Conservation (phyloP, 2,888 invertebrate genomes). For the Dorcus parallelipipedus region DNA sequence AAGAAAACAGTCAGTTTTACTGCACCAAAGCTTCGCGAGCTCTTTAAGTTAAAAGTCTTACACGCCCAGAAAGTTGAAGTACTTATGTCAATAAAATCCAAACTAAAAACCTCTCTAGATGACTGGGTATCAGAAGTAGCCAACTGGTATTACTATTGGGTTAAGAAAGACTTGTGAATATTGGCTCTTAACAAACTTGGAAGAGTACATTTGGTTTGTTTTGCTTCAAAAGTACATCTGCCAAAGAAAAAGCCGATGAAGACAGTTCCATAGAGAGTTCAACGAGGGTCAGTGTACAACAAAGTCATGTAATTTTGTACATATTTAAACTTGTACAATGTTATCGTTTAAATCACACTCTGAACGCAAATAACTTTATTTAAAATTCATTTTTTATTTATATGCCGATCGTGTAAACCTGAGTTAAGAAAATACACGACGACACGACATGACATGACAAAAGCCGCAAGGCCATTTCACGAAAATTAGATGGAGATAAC, state of each 20-base stretch:
- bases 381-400: too few relatives aligned
- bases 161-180: conserved; percentile 80
- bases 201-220: conserved; percentile 77
- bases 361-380: too few relatives aligned
- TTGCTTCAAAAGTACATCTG: conserved; percentile 91
- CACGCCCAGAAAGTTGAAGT: conserved; percentile 76
- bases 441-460: too few relatives aligned
- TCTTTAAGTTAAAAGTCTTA: conserved; percentile 89
- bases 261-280: neutral
- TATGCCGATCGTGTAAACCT: too few relatives aligned
- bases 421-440: too few relatives aligned
- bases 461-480: too few relatives aligned
- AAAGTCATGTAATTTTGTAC: too few relatives aligned
- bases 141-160: conserved; percentile 91
- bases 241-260: conserved; percentile 53
- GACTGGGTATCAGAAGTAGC: conserved; percentile 91
- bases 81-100: conserved; percentile 82
- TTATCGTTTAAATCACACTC: too few relatives aligned
- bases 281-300: too few relatives aligned
- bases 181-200: conserved; percentile 85
- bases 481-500: too few relatives aligned
- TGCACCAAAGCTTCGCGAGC: conserved; percentile 84
- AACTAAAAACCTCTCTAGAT: conserved; percentile 77
- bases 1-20: conserved; percentile 98
- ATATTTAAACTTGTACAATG: too few relatives aligned